Percentiles rank a stretch among this genome's conserved stretches.
Conservation (phyloP, 2,888 invertebrate species). For the Resseliella maxima region DNA sequence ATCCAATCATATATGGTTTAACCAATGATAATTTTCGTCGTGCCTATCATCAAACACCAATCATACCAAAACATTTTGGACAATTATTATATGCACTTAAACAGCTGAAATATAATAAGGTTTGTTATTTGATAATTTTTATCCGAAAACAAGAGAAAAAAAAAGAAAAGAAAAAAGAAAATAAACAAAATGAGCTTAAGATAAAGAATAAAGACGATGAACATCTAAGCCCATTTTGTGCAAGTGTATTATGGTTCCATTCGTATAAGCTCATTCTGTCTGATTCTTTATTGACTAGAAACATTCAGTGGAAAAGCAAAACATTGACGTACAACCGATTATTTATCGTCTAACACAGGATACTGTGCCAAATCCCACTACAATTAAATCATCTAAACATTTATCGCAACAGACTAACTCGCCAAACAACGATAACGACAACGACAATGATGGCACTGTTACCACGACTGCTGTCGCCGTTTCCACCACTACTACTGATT, state of each 20-base stretch:
- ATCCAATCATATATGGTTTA: slow-evolving; percentile 82
- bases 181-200: too few species aligned
- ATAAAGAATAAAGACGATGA: too few species aligned
- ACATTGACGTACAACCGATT: slow-evolving; percentile 13
- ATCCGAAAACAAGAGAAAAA: too few species aligned
- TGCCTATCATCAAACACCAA: slow-evolving; percentile 74
- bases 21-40: slow-evolving; percentile 77
- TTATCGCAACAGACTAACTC: not conserved
- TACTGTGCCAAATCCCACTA: not conserved
- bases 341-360: slow-evolving; percentile 29
- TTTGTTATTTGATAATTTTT: too few species aligned
- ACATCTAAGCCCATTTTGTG: not conserved
- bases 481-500: not conserved
- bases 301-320: not conserved
- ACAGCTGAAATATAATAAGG: not conserved
- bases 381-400: not conserved
- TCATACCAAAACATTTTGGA: slow-evolving; percentile 58
- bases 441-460: not conserved
- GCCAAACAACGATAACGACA: not conserved
- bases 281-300: slow-evolving; percentile 1
- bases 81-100: not conserved
- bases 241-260: not conserved
- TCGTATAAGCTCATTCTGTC: not conserved
- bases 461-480: not conserved
- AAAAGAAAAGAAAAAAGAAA: too few species aligned